Evolutionary conservation across 2,113 vertebrate genomes (phyloP).

Genomic region (Pipa parva): DNA sequence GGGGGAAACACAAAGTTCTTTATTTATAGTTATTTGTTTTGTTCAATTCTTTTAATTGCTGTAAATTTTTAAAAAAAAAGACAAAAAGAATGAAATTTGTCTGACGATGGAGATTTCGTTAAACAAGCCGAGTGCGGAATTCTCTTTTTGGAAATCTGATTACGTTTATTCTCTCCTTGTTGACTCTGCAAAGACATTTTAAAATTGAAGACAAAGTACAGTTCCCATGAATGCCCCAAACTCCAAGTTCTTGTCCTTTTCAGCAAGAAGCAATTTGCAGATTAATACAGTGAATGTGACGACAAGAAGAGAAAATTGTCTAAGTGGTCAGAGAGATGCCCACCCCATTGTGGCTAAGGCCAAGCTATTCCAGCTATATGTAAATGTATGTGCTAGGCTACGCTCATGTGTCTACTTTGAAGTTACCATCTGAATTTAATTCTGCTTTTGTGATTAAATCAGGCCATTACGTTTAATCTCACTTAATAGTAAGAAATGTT

Average conservation of each 20-base stretch:
- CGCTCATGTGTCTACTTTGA: constrained; percentile 73
- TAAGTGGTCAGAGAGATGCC: constrained; percentile 75
- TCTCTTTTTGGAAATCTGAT: constrained; percentile 48
- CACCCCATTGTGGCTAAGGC: constrained; percentile 63
- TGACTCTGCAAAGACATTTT: constrained; percentile 46
- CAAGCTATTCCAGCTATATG: constrained; percentile 78
- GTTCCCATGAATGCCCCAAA: constrained; percentile 65
- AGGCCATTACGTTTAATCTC: constrained; percentile 81
- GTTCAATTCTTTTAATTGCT: no score
- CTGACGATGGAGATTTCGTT: no score
- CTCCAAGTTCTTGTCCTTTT: constrained; percentile 52
- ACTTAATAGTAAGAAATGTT: constrained; percentile 77
- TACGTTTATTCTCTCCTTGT: constrained; percentile 47
- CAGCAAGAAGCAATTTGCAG: constrained; percentile 56
- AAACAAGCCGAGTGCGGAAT: no score
- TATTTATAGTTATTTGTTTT: no score
- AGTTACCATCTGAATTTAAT: constrained; percentile 79
- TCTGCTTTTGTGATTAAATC: constrained; percentile 78
- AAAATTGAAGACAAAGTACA: constrained; percentile 56
- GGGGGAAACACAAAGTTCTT: no score
- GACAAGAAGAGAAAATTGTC: constrained; percentile 72
- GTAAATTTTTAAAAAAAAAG: no score
- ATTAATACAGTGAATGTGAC: constrained; percentile 67
- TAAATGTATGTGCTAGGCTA: constrained; percentile 70
- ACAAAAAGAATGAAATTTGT: no score